Evolutionary conservation across 2,797 vertebrate genomes (phyloP).

Genomic region (Cossypha polioptera): DNA sequence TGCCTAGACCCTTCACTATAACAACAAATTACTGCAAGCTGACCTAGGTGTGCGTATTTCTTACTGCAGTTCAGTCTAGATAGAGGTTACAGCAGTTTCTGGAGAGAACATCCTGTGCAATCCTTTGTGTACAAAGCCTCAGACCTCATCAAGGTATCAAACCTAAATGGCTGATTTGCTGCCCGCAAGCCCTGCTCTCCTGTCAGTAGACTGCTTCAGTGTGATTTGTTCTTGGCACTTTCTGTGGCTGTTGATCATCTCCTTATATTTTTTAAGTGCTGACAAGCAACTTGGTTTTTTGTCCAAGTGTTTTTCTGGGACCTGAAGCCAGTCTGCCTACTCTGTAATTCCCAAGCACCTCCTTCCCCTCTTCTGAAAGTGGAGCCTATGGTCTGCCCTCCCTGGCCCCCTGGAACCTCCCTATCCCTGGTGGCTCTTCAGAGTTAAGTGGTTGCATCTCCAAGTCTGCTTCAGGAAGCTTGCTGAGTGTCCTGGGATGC

Average conservation of each 20-base stretch:
- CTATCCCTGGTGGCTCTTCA: not conserved
- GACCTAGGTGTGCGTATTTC: fast-evolving
- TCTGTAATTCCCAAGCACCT: not conserved
- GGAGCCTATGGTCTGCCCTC: not conserved
- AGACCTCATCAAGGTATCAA: not conserved
- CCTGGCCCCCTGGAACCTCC: slow-evolving; percentile 5
- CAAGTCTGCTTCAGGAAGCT: slow-evolving; percentile 29
- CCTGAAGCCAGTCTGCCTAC: slow-evolving; percentile 5
- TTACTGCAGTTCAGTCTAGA: not conserved
- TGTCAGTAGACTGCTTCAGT: slow-evolving; percentile 33
- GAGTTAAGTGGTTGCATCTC: slow-evolving; percentile 11
- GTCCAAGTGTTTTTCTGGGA: slow-evolving; percentile 48
- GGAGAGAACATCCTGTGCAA: not conserved
- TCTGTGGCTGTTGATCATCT: slow-evolving; percentile 42
- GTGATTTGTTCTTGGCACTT: slow-evolving; percentile 57
- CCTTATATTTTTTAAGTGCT: slow-evolving; percentile 59
- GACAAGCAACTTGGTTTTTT: slow-evolving; percentile 49
- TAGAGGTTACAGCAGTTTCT: not conserved
- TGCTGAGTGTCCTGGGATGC: slow-evolving; percentile 12
- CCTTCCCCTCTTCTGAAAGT: slow-evolving; percentile 10
- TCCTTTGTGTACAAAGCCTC: not conserved
- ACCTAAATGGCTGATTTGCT: not conserved
- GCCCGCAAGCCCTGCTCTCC: not conserved
- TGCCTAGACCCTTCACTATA: not conserved
- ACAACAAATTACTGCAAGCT: not conserved